Percentiles rank a stretch among this genome's conserved stretches.
phyloP scores from a whole-genome alignment of 2,797 vertebrate genomes.

The Artibeus lituratus region DNA sequence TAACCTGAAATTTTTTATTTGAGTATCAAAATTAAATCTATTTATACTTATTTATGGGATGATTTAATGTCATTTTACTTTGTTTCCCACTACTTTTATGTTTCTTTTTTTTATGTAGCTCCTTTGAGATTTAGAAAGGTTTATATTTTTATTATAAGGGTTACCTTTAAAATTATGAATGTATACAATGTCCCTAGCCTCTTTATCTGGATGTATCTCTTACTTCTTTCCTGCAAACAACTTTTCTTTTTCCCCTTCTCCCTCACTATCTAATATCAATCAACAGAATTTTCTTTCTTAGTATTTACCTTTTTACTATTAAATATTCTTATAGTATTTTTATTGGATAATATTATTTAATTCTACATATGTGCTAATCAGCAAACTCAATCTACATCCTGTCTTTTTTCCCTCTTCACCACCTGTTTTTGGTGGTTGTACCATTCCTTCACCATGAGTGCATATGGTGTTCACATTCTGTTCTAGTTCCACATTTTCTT shows the following conservation, averaged over 20 bases:
- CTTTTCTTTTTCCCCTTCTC: background rate
- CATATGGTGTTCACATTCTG: background rate
- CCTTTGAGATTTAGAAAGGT: background rate
- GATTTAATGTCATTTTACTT: background rate
- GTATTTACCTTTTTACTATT: background rate
- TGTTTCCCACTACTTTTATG: background rate
- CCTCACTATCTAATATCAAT: background rate
- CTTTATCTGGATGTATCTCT: background rate
- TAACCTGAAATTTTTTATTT: background rate
- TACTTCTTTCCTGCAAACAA: background rate
- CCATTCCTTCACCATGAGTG: background rate
- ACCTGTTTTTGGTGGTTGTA: background rate
- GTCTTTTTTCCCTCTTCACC: too few species aligned
- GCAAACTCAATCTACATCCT: background rate
- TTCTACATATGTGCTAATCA: background rate
- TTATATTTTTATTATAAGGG: background rate
- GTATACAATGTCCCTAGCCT: background rate
- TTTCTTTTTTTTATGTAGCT: background rate
- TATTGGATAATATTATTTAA: background rate
- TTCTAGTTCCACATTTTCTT: background rate
- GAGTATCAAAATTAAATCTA: background rate
- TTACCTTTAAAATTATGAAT: constrained; percentile 5
- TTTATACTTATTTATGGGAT: background rate
- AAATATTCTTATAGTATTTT: background rate
- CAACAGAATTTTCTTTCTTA: background rate